Evolutionary conservation across 2,797 vertebrate genomes (phyloP).

Genomic region (Enteromius radiatus): DNA sequence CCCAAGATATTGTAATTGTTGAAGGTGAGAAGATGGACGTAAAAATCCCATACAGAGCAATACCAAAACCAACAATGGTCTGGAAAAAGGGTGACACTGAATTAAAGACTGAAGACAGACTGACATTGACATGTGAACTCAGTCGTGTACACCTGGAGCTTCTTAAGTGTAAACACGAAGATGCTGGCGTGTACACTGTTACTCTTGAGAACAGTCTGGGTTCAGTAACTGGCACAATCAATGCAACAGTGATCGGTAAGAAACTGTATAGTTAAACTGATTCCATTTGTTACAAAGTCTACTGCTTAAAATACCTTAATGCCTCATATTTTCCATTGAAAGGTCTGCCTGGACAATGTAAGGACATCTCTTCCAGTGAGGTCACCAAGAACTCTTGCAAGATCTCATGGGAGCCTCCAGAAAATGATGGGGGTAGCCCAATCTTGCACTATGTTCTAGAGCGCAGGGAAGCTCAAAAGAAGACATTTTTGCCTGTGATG

Average conservation of each 20-base stretch:
- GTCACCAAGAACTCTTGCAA: conserved; percentile 92
- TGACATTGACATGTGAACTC: conserved; percentile 89
- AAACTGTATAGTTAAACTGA: not conserved
- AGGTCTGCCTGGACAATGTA: conserved; percentile 95
- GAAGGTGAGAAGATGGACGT: conserved; percentile 93
- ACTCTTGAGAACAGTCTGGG: conserved; percentile 91
- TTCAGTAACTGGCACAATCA: conserved; percentile 86
- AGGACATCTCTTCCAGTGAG: conserved; percentile 88
- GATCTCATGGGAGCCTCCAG: conserved; percentile 93
- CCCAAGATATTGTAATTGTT: conserved; percentile 88
- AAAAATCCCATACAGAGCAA: conserved; percentile 89
- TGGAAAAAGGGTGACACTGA: conserved; percentile 94
- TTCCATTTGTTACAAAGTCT: not conserved
- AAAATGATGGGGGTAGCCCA: conserved; percentile 91
- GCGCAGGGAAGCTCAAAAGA: conserved; percentile 92
- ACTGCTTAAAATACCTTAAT: not conserved
- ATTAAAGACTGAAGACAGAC: conserved; percentile 85
- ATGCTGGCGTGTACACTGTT: conserved; percentile 90
- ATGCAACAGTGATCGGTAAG: conserved; percentile 97
- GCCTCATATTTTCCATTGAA: conserved; percentile 38
- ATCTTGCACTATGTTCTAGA: conserved; percentile 93
- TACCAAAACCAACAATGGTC: conserved; percentile 89
- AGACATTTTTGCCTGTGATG: conserved; percentile 93
- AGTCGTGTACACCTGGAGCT: conserved; percentile 87
- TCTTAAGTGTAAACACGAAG: conserved; percentile 83